A percentile compares a stretch with the other conserved stretches of the same genome.
Conservation (phyloP, 2,113 vertebrate genomes). For the Myrmophylax atrothorax region DNA sequence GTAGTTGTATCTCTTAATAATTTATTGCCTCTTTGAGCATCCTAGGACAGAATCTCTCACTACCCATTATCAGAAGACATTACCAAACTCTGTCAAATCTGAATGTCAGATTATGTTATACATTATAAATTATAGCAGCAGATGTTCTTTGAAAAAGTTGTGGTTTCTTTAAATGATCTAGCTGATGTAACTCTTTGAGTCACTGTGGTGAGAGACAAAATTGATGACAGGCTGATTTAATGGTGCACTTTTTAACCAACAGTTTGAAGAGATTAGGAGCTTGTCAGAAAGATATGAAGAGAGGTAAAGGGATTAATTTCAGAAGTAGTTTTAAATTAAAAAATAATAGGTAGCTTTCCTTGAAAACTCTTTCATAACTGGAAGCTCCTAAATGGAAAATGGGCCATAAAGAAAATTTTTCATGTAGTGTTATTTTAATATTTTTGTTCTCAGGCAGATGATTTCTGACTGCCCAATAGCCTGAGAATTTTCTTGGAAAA, state of each 20-base stretch:
- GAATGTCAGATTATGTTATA: slow-evolving; percentile 55
- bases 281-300: slow-evolving; percentile 57
- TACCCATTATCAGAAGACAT: slow-evolving; percentile 30
- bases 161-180: slow-evolving; percentile 58
- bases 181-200: slow-evolving; percentile 50
- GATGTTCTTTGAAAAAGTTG: slow-evolving; percentile 63
- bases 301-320: slow-evolving; percentile 60
- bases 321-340: slow-evolving; percentile 50
- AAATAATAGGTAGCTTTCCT: slow-evolving; percentile 24
- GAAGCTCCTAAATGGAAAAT: neutral
- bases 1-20: neutral
- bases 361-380: neutral
- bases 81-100: slow-evolving; percentile 32
- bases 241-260: slow-evolving; percentile 56
- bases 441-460: neutral
- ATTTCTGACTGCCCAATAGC: neutral
- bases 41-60: slow-evolving; percentile 38
- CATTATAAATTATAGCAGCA: slow-evolving; percentile 55
- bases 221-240: slow-evolving; percentile 67
- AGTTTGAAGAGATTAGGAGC: slow-evolving; percentile 53
- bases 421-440: neutral
- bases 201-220: slow-evolving; percentile 63
- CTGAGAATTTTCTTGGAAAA: slow-evolving; percentile 41
- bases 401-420: neutral
- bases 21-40: neutral